Percentiles rank a stretch among this genome's conserved stretches.
These are phyloP conservation scores for Oligia latruncula DNA, from an alignment of 2,888 invertebrate species.

Conservation along the genomic window DNA sequence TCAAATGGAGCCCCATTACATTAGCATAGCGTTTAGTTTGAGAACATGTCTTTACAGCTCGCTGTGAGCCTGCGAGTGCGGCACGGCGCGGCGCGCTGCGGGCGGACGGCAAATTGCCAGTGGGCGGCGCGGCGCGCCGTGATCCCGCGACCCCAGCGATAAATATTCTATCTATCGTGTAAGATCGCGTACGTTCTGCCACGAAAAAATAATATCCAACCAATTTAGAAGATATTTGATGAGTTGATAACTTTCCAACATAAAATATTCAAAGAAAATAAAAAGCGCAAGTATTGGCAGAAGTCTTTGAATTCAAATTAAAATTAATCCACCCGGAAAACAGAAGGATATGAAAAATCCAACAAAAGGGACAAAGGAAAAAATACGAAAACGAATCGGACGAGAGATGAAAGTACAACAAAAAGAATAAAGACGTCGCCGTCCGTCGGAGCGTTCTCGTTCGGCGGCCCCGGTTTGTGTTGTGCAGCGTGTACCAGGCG, in stretches of 20 bases:
- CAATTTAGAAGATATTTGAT: constrained; percentile 41
- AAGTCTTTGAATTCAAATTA: constrained; percentile 83
- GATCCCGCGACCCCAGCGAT: constrained; percentile 86
- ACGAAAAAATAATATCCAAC: constrained; percentile 61
- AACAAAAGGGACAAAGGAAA: constrained; percentile 83
- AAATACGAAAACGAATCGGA: constrained; percentile 81
- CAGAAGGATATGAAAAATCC: constrained; percentile 86
- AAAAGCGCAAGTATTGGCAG: constrained; percentile 68
- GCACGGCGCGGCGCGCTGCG: constrained; percentile 73
- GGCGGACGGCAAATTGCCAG: constrained; percentile 85
- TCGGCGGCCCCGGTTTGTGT: constrained; percentile 69
- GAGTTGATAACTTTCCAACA: constrained; percentile 53
- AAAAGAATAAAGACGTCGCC: constrained; percentile 67
- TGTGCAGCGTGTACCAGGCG: constrained; percentile 78
- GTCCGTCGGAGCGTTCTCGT: constrained; percentile 67
- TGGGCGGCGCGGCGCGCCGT: constrained; percentile 83
- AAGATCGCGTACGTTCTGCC: constrained; percentile 64
- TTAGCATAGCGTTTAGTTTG: constrained; percentile 89
- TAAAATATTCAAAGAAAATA: constrained; percentile 60
- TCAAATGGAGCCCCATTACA: constrained; percentile 88
- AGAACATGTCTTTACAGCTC: constrained; percentile 80
- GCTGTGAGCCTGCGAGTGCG: constrained; percentile 71
- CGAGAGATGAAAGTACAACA: constrained; percentile 74
- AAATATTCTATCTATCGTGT: constrained; percentile 82
- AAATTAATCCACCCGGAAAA: constrained; percentile 87